phyloP scores from a whole-genome alignment of 1,140 invertebrate genomes.

The Chironomus striatipennis region DNA sequence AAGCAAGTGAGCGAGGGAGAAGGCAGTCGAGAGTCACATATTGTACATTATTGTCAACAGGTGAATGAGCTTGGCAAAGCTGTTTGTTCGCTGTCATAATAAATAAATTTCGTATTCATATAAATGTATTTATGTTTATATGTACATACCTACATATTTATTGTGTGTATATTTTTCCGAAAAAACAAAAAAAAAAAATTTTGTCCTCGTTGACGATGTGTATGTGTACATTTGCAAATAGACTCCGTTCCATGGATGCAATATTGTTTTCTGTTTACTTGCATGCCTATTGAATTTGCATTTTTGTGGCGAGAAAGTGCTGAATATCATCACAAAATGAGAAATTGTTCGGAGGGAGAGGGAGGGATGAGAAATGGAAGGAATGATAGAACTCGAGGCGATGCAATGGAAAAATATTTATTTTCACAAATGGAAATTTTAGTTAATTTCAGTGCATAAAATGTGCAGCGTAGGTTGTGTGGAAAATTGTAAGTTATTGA shows the following conservation, averaged over 20 bases:
- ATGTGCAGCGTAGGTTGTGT: background rate
- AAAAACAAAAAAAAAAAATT: background rate
- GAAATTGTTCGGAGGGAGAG: too few relatives aligned
- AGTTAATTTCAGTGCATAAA: background rate
- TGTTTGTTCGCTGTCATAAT: slow-evolving; percentile 12
- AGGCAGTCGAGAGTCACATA: background rate
- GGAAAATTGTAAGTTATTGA: too few relatives aligned
- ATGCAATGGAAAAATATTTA: background rate
- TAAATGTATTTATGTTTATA: background rate
- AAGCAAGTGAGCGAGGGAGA: background rate
- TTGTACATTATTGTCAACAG: slow-evolving; percentile 9
- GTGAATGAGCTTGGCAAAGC: background rate
- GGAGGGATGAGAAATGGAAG: too few relatives aligned
- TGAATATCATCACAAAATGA: background rate
- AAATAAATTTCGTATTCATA: slow-evolving; percentile 10
- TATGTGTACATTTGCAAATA: background rate
- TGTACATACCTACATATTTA: background rate
- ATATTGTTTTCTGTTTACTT: background rate
- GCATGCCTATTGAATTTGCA: background rate
- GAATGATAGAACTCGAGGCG: too few relatives aligned
- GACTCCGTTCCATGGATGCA: background rate
- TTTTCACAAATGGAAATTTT: background rate
- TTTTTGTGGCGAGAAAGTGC: background rate
- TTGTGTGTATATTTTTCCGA: background rate
- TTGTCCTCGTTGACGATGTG: background rate